Conservation (phyloP, 2,888 invertebrate species). For the Dolichopus griseipennis region DNA sequence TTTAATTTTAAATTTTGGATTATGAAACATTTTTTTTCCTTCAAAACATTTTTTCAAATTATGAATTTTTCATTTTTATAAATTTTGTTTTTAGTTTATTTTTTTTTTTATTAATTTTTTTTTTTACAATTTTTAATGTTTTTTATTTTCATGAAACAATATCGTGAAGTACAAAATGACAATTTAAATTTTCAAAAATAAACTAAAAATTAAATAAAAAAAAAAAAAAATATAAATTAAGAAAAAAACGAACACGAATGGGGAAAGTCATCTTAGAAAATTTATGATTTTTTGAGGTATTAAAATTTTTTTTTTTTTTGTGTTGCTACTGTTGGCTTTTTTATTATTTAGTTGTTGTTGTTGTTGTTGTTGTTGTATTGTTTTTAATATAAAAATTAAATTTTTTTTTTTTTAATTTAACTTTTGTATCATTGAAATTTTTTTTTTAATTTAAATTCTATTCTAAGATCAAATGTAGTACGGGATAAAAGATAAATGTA, state of each 20-base stretch:
- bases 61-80: too few species aligned
- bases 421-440: too few species aligned
- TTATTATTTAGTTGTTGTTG: neutral
- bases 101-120: neutral
- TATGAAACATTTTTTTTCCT: neutral
- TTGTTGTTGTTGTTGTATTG: too few species aligned
- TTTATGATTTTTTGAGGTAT: neutral
- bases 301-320: neutral
- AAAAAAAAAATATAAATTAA: too few species aligned
- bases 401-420: too few species aligned
- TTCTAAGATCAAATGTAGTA: too few species aligned
- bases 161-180: neutral
- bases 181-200: neutral
- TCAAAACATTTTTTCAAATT: neutral
- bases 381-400: too few species aligned
- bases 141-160: conserved; percentile 2
- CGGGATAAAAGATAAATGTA: too few species aligned
- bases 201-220: neutral
- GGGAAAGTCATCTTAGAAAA: conserved; percentile 6
- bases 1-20: conserved; percentile 1
- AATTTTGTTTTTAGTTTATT: neutral
- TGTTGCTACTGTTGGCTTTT: neutral
- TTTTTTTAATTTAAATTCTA: too few species aligned
- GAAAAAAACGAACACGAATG: neutral
- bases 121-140: conserved; percentile 3